Evolutionary conservation across 37 sponge, comb jelly and placozoan genomes (phyloP).

Genomic region (Aphrocallistes beatrix): DNA sequence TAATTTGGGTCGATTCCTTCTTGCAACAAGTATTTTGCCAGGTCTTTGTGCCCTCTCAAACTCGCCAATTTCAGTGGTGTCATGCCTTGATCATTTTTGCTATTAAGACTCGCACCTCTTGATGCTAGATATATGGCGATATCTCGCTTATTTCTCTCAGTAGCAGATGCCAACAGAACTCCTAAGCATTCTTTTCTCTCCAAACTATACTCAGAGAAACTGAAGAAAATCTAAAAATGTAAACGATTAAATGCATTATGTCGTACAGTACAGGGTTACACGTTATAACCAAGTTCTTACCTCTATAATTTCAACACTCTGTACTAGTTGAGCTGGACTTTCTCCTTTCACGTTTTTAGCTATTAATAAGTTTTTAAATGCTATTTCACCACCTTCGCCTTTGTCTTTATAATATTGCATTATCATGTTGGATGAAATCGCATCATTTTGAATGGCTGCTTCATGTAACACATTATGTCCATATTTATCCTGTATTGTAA

Average conservation of each 20-base stretch:
- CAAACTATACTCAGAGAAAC: too few relatives aligned
- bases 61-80: not conserved
- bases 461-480: not conserved
- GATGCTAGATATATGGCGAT: not conserved
- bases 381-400: not conserved
- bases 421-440: not conserved
- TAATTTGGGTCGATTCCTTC: not conserved
- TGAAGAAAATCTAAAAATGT: too few relatives aligned
- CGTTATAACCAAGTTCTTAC: too few relatives aligned
- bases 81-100: not conserved
- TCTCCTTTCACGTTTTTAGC: not conserved
- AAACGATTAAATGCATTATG: too few relatives aligned
- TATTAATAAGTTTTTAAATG: not conserved
- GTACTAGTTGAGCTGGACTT: not conserved
- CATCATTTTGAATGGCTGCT: not conserved
- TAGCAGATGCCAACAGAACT: not conserved
- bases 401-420: not conserved
- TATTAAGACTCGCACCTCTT: not conserved
- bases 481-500: not conserved
- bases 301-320: not conserved
- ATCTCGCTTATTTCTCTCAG: not conserved
- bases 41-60: not conserved
- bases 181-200: not conserved
- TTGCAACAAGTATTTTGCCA: not conserved
- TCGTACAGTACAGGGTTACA: too few relatives aligned